These are phyloP conservation scores for Gerris buenoi DNA, from an alignment of 1,140 invertebrate genomes.

Conservation along the genomic window DNA sequence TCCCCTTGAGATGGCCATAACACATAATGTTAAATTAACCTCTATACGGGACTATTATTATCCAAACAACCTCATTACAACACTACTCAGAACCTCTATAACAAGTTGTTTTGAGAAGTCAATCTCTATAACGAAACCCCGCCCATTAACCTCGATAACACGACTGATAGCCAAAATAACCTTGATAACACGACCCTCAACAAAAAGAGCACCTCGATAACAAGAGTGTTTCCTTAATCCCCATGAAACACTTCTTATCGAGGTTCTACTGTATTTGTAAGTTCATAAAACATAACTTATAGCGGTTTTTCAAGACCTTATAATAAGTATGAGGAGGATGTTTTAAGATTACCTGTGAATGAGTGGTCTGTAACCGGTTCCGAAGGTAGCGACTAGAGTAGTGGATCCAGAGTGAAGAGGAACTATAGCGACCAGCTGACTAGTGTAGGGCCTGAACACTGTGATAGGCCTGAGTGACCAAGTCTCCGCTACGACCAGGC, in stretches of 20 bases:
- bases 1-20: too few relatives aligned
- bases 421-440: constrained; percentile 43
- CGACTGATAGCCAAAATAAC: background rate
- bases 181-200: background rate
- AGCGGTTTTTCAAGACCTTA: background rate
- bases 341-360: constrained; percentile 28
- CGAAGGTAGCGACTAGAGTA: constrained; percentile 50
- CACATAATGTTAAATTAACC: too few relatives aligned
- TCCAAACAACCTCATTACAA: too few relatives aligned
- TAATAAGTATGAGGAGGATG: background rate
- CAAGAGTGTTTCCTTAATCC: background rate
- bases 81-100: too few relatives aligned
- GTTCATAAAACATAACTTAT: background rate
- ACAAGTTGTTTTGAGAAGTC: too few relatives aligned
- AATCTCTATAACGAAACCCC: too few relatives aligned
- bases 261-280: too few relatives aligned
- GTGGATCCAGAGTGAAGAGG: constrained; percentile 13
- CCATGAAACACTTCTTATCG: too few relatives aligned
- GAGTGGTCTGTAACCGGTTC: constrained; percentile 66
- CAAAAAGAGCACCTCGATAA: background rate
- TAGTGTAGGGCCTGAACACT: constrained; percentile 77
- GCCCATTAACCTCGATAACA: too few relatives aligned
- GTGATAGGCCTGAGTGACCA: constrained; percentile 66
- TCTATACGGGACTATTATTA: too few relatives aligned
- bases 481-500: constrained; percentile 71